Evolutionary conservation across 2,888 invertebrate species (phyloP).

Genomic region (Teleiodes luculella): DNA sequence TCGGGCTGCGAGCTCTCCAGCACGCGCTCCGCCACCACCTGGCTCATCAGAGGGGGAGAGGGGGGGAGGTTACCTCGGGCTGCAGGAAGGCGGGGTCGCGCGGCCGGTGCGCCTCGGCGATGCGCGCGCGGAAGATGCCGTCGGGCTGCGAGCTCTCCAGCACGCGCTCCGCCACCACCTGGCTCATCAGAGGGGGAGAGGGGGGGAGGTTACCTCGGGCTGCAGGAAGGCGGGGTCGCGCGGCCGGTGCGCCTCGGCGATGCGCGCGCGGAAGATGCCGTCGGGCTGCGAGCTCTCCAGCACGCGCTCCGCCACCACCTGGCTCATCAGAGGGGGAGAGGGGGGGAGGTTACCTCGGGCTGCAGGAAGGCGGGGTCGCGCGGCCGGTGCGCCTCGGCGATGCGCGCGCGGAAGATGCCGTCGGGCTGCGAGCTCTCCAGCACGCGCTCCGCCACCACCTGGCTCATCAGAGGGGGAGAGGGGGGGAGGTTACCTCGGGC

Average conservation of each 20-base stretch:
- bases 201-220: slow-evolving; percentile 84
- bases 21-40: slow-evolving; percentile 88
- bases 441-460: no score
- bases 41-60: no score
- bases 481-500: no score
- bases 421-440: slow-evolving; percentile 85
- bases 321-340: slow-evolving; percentile 86
- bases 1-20: slow-evolving; percentile 84
- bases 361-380: slow-evolving; percentile 88
- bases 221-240: slow-evolving; percentile 88
- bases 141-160: slow-evolving; percentile 84
- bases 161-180: slow-evolving; percentile 88
- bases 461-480: slow-evolving; percentile 86
- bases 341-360: slow-evolving; percentile 84
- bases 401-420: slow-evolving; percentile 87
- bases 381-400: slow-evolving; percentile 82
- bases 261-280: slow-evolving; percentile 87
- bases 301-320: no score
- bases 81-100: slow-evolving; percentile 88
- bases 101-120: slow-evolving; percentile 82
- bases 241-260: slow-evolving; percentile 82
- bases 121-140: slow-evolving; percentile 87
- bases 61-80: no score
- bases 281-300: slow-evolving; percentile 85
- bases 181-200: no score